phyloP scores from a whole-genome alignment of 2,113 vertebrate genomes.

The Willisornis vidua region DNA sequence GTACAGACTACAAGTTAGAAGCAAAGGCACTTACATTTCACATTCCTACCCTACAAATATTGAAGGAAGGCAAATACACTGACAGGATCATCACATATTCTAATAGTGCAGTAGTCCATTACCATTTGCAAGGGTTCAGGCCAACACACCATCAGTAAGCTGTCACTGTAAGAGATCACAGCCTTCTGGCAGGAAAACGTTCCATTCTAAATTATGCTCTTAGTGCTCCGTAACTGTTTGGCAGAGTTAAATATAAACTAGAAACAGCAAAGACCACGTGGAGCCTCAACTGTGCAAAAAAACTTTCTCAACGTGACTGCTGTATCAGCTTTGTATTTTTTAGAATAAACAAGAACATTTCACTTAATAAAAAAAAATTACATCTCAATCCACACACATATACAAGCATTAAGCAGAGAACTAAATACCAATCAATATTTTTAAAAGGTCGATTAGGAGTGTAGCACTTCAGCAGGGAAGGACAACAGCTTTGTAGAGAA shows the following conservation, averaged over 20 bases:
- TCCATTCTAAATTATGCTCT: neutral
- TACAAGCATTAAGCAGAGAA: neutral
- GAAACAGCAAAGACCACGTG: neutral
- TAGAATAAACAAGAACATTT: neutral
- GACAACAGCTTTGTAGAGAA: neutral
- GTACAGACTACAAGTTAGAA: neutral
- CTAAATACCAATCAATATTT: neutral
- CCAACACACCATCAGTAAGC: neutral
- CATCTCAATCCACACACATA: neutral
- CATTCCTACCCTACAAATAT: neutral
- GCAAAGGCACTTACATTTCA: neutral
- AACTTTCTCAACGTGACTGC: neutral
- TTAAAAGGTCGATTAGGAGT: neutral
- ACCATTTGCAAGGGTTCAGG: neutral
- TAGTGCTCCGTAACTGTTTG: neutral
- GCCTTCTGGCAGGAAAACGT: neutral
- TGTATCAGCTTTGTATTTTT: neutral
- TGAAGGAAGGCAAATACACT: neutral
- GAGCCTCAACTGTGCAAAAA: neutral
- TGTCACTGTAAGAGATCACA: neutral
- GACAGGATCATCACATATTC: neutral
- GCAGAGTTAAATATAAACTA: neutral
- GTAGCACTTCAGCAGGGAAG: neutral
- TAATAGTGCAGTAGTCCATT: neutral
- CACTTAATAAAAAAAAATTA: neutral